These are phyloP conservation scores for Xiphophorus birchmanni DNA, from an alignment of 2,797 vertebrate species.

Conservation along the genomic window DNA sequence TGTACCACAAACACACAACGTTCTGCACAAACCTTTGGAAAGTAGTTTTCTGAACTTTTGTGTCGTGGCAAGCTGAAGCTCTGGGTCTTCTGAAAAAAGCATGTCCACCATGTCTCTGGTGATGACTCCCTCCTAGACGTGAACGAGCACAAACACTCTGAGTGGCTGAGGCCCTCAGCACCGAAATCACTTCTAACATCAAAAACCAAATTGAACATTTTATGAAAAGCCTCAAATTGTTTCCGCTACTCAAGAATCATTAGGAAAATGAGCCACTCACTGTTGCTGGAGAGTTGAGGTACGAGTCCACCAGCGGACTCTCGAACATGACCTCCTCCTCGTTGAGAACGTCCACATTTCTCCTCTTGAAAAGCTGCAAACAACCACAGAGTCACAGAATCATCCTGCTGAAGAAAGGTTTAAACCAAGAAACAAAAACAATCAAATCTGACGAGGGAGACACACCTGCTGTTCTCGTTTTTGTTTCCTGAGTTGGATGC, in stretches of 20 bases:
- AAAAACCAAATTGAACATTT: not conserved
- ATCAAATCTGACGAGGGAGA: not conserved
- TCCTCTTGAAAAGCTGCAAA: slow-evolving; percentile 94
- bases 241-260: not conserved
- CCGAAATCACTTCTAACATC: not conserved
- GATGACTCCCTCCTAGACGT: slow-evolving; percentile 91
- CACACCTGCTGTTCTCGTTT: slow-evolving; percentile 96
- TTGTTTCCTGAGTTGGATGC: slow-evolving; percentile 97
- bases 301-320: slow-evolving; percentile 91
- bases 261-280: slow-evolving; percentile 77
- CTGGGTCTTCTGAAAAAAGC: slow-evolving; percentile 96
- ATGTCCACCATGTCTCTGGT: slow-evolving; percentile 98
- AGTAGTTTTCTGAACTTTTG: slow-evolving; percentile 98
- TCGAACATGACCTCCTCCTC: slow-evolving; percentile 94
- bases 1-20: not conserved
- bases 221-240: slow-evolving; percentile 5
- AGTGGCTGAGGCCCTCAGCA: slow-evolving; percentile 6
- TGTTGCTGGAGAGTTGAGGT: slow-evolving; percentile 84
- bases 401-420: not conserved
- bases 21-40: slow-evolving; percentile 89
- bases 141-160: slow-evolving; percentile 6
- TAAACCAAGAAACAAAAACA: not conserved
- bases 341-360: slow-evolving; percentile 93
- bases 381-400: not conserved
- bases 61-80: slow-evolving; percentile 93